Evolutionary conservation across 2,113 vertebrate species (phyloP).

Genomic region (Tyto alba): DNA sequence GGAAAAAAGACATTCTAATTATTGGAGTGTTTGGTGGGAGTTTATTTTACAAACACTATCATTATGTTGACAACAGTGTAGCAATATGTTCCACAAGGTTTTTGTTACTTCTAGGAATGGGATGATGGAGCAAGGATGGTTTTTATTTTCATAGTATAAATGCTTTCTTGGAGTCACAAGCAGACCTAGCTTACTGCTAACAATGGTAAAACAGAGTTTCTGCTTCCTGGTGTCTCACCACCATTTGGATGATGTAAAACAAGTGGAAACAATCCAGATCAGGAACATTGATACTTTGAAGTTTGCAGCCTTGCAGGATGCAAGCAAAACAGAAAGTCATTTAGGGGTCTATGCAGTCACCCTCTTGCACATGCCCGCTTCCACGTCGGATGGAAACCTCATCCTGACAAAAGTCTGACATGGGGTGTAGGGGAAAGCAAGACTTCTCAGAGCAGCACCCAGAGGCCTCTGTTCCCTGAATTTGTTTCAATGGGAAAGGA

Average conservation of each 20-base stretch:
- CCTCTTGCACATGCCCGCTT: rapidly evolving
- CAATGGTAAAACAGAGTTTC: rapidly evolving
- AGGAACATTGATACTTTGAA: rapidly evolving
- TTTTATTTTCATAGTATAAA: neutral
- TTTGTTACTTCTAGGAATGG: conserved; percentile 42
- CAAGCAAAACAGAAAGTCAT: neutral
- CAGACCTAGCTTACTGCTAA: neutral
- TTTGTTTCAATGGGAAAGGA: rapidly evolving
- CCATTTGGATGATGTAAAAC: rapidly evolving
- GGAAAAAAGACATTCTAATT: conserved; percentile 35
- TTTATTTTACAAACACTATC: conserved; percentile 51
- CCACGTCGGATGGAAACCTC: neutral
- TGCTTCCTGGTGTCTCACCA: neutral
- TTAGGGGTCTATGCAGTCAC: no score
- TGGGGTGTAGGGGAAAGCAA: rapidly evolving
- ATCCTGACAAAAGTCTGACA: rapidly evolving
- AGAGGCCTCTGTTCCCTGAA: neutral
- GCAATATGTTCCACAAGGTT: conserved; percentile 13
- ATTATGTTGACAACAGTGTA: conserved; percentile 55
- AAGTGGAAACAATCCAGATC: neutral
- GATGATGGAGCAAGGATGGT: neutral
- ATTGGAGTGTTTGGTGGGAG: conserved; percentile 18
- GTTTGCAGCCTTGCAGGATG: rapidly evolving
- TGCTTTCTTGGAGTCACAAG: neutral
- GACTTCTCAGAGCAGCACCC: neutral